A percentile compares a stretch with the other conserved stretches of the same genome.
Evolutionary conservation across 2,113 vertebrate genomes (phyloP).

Genomic region (Halichoerus grypus): DNA sequence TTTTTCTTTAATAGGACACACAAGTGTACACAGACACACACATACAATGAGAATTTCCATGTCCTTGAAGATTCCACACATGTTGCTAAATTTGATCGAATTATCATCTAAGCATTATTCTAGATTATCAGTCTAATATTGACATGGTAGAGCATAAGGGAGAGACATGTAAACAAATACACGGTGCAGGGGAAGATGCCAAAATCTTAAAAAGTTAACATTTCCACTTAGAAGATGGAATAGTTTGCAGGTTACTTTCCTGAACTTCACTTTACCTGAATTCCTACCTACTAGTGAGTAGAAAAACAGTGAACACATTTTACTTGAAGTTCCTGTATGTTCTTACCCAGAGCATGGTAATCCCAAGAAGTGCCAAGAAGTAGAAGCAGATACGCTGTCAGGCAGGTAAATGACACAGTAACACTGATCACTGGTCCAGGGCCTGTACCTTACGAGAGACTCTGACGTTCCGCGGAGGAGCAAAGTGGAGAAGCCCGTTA

Average conservation of each 20-base stretch:
- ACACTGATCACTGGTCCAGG: neutral
- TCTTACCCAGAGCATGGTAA: neutral
- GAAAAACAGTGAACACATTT: neutral
- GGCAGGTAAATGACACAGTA: neutral
- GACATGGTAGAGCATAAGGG: neutral
- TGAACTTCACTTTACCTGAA: slow-evolving; percentile 1
- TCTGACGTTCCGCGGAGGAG: neutral
- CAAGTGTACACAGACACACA: neutral
- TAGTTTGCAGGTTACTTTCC: neutral
- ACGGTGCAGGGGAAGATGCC: neutral
- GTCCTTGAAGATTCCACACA: neutral
- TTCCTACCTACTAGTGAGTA: neutral
- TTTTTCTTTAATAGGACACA: slow-evolving; percentile 30
- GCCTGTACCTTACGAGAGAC: neutral
- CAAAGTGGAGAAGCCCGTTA: neutral
- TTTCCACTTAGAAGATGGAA: neutral
- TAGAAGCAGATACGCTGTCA: neutral
- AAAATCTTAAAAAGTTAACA: slow-evolving; percentile 9
- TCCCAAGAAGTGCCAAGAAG: neutral
- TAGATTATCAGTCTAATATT: neutral
- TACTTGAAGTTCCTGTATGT: slow-evolving; percentile 11
- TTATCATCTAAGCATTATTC: slow-evolving; percentile 24
- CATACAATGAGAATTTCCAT: neutral
- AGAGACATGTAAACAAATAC: neutral
- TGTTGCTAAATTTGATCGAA: slow-evolving; percentile 35